A percentile compares a stretch with the other conserved stretches of the same genome.
Evolutionary conservation across 2,888 invertebrate genomes (phyloP).

Genomic region (Notodonta ziczac): DNA sequence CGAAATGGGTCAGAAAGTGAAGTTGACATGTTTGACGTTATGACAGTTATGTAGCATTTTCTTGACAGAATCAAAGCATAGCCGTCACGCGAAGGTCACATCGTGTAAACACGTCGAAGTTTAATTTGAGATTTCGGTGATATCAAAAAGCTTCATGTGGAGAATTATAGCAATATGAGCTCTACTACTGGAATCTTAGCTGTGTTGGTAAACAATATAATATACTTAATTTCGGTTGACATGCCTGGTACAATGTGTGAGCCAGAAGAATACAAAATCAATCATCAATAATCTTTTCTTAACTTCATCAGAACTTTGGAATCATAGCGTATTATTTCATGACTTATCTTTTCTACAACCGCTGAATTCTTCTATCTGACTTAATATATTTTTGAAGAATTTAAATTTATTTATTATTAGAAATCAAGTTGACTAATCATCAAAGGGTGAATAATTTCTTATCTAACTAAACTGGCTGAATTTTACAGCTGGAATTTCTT

Average conservation of each 20-base stretch:
- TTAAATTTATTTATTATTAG: slow-evolving; percentile 29
- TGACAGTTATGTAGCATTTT: slow-evolving; percentile 41
- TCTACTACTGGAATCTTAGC: neutral
- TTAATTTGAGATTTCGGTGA: slow-evolving; percentile 11
- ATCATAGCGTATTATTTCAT: slow-evolving; percentile 12
- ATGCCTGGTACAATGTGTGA: neutral
- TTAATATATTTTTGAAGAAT: slow-evolving; percentile 25
- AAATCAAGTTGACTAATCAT: slow-evolving; percentile 38
- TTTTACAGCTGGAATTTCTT: slow-evolving; percentile 29
- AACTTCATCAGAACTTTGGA: slow-evolving; percentile 8
- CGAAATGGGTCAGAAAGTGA: slow-evolving; percentile 21
- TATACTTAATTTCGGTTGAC: neutral
- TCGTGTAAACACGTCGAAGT: slow-evolving; percentile 33
- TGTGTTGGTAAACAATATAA: neutral
- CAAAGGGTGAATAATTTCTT: slow-evolving; percentile 37
- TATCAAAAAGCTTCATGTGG: neutral
- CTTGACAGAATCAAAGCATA: slow-evolving; percentile 45
- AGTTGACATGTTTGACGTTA: slow-evolving; percentile 26
- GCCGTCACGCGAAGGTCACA: slow-evolving; percentile 37
- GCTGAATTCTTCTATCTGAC: slow-evolving; percentile 16
- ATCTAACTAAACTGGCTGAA: slow-evolving; percentile 8
- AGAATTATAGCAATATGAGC: neutral
- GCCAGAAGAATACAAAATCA: neutral
- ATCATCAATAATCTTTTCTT: neutral
- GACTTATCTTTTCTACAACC: slow-evolving; percentile 20